Evolutionary conservation across 2,888 invertebrate species (phyloP), one percentile per base, ranked within the genome.

Genomic region (Erebia palarica): DNA sequence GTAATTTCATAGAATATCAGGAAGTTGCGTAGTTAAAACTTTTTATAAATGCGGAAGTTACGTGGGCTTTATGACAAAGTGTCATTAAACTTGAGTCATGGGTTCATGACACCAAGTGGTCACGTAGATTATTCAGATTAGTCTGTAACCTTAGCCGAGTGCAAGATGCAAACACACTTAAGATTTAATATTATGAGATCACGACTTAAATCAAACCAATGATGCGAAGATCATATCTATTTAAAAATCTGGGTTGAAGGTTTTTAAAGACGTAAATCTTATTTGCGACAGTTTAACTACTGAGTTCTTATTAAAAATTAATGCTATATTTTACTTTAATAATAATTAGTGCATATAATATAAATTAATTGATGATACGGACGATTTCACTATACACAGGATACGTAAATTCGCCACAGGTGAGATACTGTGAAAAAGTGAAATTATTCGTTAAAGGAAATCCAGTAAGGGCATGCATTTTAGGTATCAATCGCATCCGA

Each of bases 111-210:
- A 18, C 49, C 63, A 59, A 65, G 60, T 49, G 64, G 57, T 42
- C 59, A 65, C n/a, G 44, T 57, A 36, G 13, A 70, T 69, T 72
- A 71, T 67, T 58, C 51, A 65, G 69, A 75, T 65, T 73, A 71
- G 42, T 71, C 70, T 72, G 76, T 78, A 78, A 82, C 80, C 75
- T 73, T 73, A 81, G 67, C 78, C 78, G 65, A 76, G 72, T 76
- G 77, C 74, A 79, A 76, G 66, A 65, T 71, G 66, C 55, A 71
- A 64, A 75, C 76, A 79, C 77, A 77, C 76, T 76, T 61, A 70
- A 74, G 75, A 75, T 72, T 75, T 73, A 68, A 72, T 68, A 59
- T 72, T 68, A 67, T 73, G 75, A 73, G 65, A 72, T 70, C 70
- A 69, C 69, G 64, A 51, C 74, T 78, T 74, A 78, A 74, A 75